A percentile compares a stretch with the other conserved stretches of the same genome.
Evolutionary conservation across 2,888 invertebrate species (phyloP).

Genomic region (Euplagia quadripunctaria): DNA sequence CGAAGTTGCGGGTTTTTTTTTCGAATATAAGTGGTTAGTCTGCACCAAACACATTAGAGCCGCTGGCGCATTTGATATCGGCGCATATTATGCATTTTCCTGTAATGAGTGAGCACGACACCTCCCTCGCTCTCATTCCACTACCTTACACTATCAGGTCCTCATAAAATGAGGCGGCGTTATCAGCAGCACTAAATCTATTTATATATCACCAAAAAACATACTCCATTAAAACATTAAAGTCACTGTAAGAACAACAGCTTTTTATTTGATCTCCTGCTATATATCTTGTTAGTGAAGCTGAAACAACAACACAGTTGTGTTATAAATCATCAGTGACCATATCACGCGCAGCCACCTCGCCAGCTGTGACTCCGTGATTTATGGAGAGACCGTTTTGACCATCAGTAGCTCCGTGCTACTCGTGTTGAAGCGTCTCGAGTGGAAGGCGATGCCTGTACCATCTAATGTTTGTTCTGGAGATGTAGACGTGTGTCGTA

Average conservation of each 20-base stretch:
- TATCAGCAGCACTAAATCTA: too few species aligned
- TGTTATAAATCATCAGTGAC: constrained; percentile 15
- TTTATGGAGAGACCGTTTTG: constrained; percentile 5
- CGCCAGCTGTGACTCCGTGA: constrained; percentile 5
- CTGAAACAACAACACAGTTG: constrained; percentile 6
- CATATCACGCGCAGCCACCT: not conserved
- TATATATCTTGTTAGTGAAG: constrained; percentile 4
- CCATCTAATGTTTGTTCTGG: not conserved
- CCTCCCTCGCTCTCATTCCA: too few species aligned
- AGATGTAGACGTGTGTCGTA: not conserved
- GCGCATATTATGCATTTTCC: too few species aligned
- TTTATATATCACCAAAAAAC: not conserved
- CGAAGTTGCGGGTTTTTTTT: too few species aligned
- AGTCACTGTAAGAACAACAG: not conserved
- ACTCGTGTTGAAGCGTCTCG: constrained; percentile 2
- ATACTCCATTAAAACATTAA: not conserved
- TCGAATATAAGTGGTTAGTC: too few species aligned
- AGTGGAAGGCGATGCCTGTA: not conserved
- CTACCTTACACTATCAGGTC: too few species aligned
- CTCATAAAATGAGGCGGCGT: too few species aligned
- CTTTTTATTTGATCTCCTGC: constrained; percentile 5
- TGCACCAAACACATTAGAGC: too few species aligned
- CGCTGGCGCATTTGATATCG: too few species aligned
- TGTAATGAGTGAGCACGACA: too few species aligned
- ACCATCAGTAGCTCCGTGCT: not conserved